Evolutionary conservation across 2,888 invertebrate genomes (phyloP).

Genomic region (Endomychus coccineus): DNA sequence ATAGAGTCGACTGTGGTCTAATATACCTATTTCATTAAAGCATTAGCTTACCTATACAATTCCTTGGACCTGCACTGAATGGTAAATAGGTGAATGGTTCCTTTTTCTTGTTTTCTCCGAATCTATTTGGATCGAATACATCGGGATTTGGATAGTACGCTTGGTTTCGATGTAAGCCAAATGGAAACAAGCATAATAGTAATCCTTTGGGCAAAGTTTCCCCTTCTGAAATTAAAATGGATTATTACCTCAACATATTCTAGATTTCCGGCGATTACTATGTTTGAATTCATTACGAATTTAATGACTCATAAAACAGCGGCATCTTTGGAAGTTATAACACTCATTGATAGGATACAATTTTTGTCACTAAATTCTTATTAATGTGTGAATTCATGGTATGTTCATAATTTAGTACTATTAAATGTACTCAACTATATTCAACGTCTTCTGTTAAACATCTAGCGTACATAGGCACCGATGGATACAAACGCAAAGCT

Average conservation of each 20-base stretch:
- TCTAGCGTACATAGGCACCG: constrained; percentile 31
- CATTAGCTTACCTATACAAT: constrained; percentile 48
- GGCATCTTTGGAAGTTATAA: no score
- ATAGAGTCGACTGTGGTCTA: no score
- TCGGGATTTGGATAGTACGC: constrained; percentile 49
- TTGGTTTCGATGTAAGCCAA: constrained; percentile 46
- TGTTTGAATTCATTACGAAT: no score
- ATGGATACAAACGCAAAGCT: constrained; percentile 32
- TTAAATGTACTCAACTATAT: constrained; percentile 18
- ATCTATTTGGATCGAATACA: constrained; percentile 48
- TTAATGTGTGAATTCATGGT: neutral
- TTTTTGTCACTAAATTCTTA: no score
- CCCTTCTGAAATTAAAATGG: constrained; percentile 21
- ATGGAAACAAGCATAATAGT: constrained; percentile 41
- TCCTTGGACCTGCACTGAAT: constrained; percentile 57
- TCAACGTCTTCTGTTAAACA: constrained; percentile 21
- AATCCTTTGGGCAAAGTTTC: constrained; percentile 37
- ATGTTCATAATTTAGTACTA: constrained; percentile 5
- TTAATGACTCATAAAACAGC: no score
- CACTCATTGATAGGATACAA: no score
- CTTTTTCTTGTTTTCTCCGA: constrained; percentile 35
- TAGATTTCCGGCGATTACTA: no score
- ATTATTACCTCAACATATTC: no score
- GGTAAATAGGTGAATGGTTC: constrained; percentile 50
- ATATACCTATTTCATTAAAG: neutral